Conservation (phyloP, 1,140 invertebrate genomes). For the Papilio glaucus region DNA sequence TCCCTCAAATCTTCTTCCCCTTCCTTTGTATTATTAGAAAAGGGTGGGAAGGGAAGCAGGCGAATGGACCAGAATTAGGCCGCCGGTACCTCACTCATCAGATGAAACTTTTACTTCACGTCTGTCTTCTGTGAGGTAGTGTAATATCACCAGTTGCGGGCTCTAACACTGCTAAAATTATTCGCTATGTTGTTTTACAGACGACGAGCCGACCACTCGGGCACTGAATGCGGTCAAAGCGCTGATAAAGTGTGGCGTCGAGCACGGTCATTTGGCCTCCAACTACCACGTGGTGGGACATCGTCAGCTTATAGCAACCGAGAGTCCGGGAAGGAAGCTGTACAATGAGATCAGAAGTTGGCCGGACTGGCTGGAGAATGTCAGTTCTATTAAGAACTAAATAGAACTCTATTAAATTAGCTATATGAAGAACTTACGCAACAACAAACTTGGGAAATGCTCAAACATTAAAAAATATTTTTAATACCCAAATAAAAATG, state of each 20-base stretch:
- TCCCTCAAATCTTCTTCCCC: too few relatives aligned
- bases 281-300: conserved; percentile 86
- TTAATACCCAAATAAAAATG: neutral
- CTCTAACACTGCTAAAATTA: too few relatives aligned
- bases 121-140: too few relatives aligned
- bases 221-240: conserved; percentile 85
- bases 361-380: conserved; percentile 81
- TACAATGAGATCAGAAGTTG: conserved; percentile 85
- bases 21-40: too few relatives aligned
- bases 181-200: conserved; percentile 62
- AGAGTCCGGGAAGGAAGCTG: conserved; percentile 86
- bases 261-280: conserved; percentile 81
- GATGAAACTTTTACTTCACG: too few relatives aligned
- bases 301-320: conserved; percentile 84
- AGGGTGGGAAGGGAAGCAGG: too few relatives aligned
- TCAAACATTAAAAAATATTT: neutral
- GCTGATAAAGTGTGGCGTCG: conserved; percentile 86
- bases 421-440: neutral
- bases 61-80: too few relatives aligned
- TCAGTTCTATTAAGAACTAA: conserved; percentile 51
- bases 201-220: conserved; percentile 81
- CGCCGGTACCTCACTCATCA: too few relatives aligned
- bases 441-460: neutral
- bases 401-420: neutral
- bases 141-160: too few relatives aligned